Evolutionary conservation across 2,888 invertebrate species (phyloP), one percentile per base, ranked within the genome.

Genomic region (Aelia acuminata): DNA sequence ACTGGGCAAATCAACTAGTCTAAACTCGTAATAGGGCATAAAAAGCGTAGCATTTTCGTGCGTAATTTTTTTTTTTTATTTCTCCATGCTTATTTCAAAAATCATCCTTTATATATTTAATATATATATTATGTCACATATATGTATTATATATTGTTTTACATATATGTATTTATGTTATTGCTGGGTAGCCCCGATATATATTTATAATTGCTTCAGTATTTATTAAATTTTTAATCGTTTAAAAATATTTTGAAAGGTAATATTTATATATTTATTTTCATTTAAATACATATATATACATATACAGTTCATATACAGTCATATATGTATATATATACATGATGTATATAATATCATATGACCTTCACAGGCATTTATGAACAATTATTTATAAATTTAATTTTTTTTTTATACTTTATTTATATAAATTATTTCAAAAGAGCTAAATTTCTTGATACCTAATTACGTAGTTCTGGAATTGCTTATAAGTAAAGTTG

Each of bases 1-100:
- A 87, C 87, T 85, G 88, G 89, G 87, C 89, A 90, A 89, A 89
- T 90, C 47, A 90, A 89, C 89, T 90, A 90, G 75, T 89, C 89
- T 90, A 90, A 90, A 90, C 89, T 88, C 87, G 88, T 88, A 87
- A 87, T 11, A 84, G 87, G 88, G 80, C 88, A 31, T 88, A 87
- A 84, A 13, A 88, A 88, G 88, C 88, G 35, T 88, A 88, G 87
- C 87, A 49, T 87, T 85, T 84, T 84, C 87, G 80, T 87, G 80
- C 87, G 49, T 87, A 43, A 53, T 35, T 85, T 49, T 85, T 50
- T 47, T 47, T 47, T 47, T 47, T 47, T 47, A 10, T 47, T 7
- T 47, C 7, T 85, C 70, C 70, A 88, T 88, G 80, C 85, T 88
- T 84, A 85, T 85, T 88, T 49, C 84, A 75, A 85, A n/a, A 84